Base-by-base conservation (phyloP, 1,140 invertebrate genomes). In the Himalopsyche phryganea region DNA sequence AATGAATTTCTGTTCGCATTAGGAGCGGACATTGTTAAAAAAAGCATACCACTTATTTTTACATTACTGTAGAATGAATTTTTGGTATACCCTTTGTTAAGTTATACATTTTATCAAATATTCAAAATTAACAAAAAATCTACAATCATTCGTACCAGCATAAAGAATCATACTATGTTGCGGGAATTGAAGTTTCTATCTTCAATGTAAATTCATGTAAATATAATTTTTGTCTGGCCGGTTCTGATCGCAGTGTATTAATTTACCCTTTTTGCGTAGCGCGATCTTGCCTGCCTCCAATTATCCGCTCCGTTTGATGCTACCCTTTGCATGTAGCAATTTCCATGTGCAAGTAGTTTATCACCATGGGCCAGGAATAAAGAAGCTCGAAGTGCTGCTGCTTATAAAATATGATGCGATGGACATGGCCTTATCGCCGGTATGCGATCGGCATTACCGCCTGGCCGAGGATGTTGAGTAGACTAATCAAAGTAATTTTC, bases 301-400 rank as follows among this genome's bases (percentile, higher is more conserved):
- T 51, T 51, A 51, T 35, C 49, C 49, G 49, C 32, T 51, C 41
- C 33, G 49, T 46, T 45, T 35, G 56, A 45, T 45, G 56, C 56
- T 51, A 44, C 56, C 56, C 17, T 58, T 51, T 51, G 19, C 56
- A 51, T 58, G 56, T 58, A 58, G 48, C 49, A 50, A 58, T 58
- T 58, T 58, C 35, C 56, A 58, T 58, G 35, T 44, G 13, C 48
- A 17, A 17, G 32, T 58, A 50, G 45, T 58, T 58, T 58, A 58
- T 58, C 48, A 35, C 40, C 56, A 32, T 48, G 35, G 35, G 9
- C 13, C 11, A 51, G 19, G 49, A 28, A 58, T 32, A 47, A 54
- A 33, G 52, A 54, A 46, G 19, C n/a, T 11, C 42, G 35, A 18
- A 35, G 13, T 41, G 38, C 41, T 46, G 44, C 19, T 13, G 52